A percentile compares a stretch with the other conserved stretches of the same genome.
Evolutionary conservation across 1,140 invertebrate species (phyloP).

Genomic region (Macrocentrus cingulum): DNA sequence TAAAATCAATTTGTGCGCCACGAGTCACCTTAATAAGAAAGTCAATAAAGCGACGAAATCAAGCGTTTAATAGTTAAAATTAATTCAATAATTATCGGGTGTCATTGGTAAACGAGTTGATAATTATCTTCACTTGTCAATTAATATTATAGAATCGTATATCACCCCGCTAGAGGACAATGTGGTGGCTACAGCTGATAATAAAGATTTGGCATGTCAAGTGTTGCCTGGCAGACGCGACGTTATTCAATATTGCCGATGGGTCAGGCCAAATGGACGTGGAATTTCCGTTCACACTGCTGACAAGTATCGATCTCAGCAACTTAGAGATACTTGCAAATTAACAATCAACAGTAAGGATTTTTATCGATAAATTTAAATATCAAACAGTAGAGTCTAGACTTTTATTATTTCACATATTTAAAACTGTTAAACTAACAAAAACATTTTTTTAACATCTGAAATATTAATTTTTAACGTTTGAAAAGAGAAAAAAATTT

Average conservation of each 20-base stretch:
- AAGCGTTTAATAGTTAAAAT: constrained; percentile 14
- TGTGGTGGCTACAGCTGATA: neutral
- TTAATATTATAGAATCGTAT: constrained; percentile 38
- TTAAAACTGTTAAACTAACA: no score
- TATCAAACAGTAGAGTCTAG: no score
- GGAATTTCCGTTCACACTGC: constrained; percentile 37
- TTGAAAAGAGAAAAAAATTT: no score
- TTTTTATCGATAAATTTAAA: no score
- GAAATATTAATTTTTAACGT: no score
- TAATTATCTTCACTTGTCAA: neutral
- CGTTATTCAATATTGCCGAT: constrained; percentile 48
- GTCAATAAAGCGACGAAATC: neutral
- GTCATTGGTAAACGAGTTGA: neutral
- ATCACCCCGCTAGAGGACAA: constrained; percentile 33
- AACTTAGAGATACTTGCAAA: constrained; percentile 34
- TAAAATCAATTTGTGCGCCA: no score
- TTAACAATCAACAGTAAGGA: constrained; percentile 42
- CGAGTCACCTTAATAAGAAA: no score
- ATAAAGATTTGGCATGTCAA: constrained; percentile 32
- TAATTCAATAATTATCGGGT: neutral
- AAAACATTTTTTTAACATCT: no score
- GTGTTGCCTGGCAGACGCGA: constrained; percentile 35
- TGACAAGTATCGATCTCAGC: constrained; percentile 35
- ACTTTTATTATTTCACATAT: no score
- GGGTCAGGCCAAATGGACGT: constrained; percentile 46